Conservation (phyloP, 2,797 vertebrate genomes). For the Takifugu ocellatus region DNA sequence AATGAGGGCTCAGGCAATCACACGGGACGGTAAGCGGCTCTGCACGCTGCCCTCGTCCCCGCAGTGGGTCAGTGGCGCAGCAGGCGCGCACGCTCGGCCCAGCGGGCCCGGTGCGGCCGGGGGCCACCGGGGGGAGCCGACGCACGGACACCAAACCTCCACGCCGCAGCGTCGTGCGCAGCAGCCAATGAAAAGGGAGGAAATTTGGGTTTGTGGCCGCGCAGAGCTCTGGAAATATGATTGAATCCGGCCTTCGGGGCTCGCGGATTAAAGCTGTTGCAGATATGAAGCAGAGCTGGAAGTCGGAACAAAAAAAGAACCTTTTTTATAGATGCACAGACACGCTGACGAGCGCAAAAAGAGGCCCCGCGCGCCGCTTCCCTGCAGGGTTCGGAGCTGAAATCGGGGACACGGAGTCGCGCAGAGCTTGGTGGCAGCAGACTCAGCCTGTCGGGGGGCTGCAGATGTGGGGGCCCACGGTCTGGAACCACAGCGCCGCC, state of each 20-base stretch:
- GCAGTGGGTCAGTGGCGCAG: conserved; percentile 71
- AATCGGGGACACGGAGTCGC: background rate
- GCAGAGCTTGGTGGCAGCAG: background rate
- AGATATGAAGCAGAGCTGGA: background rate
- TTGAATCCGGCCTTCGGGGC: background rate
- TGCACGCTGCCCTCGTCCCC: conserved; percentile 44
- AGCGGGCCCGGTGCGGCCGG: background rate
- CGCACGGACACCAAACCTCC: background rate
- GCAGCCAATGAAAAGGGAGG: background rate
- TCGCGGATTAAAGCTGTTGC: background rate
- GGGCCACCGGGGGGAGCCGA: conserved; percentile 1
- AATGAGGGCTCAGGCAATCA: conserved; percentile 65
- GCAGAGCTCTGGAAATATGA: background rate
- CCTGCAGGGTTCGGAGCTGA: conserved; percentile 18
- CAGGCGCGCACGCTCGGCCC: conserved; percentile 24
- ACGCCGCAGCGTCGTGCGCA: background rate
- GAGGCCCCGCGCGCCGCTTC: conserved; percentile 7
- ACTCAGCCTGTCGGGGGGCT: too few relatives aligned
- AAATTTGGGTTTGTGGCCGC: background rate
- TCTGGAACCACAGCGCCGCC: too few relatives aligned
- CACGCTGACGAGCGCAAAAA: conserved; percentile 18
- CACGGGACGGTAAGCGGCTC: conserved; percentile 58
- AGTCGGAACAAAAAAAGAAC: background rate
- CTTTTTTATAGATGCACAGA: background rate
- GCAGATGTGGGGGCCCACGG: too few relatives aligned